A percentile compares a stretch with the other conserved stretches of the same genome.
These are phyloP conservation scores for Aurelia sp. DNA, from an alignment of 30 jellyfish, hydroid and myxozoan species.

Conservation along the genomic window DNA sequence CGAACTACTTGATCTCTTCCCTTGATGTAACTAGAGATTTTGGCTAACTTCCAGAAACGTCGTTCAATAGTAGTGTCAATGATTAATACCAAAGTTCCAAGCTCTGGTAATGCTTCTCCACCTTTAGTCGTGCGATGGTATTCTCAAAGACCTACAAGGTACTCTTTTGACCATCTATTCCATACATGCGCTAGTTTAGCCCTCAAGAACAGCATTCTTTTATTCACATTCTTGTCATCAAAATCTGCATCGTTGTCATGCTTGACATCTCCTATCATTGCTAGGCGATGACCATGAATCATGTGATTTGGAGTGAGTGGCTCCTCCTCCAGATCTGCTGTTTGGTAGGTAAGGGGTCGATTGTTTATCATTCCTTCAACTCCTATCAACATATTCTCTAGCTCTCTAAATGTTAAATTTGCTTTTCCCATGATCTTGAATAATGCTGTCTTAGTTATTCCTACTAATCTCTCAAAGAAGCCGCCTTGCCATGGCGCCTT, in stretches of 20 bases:
- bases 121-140: constrained; percentile 34
- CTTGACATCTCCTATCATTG: constrained; percentile 50
- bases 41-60: constrained; percentile 46
- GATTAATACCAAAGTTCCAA: constrained; percentile 41
- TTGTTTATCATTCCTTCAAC: background rate
- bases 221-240: constrained; percentile 31
- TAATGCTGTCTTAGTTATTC: constrained; percentile 33
- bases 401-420: constrained; percentile 26
- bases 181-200: too few species aligned
- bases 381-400: constrained; percentile 22
- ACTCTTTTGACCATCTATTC: too few species aligned
- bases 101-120: constrained; percentile 9
- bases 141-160: background rate
- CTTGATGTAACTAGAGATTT: constrained; percentile 29
- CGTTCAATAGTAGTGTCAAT: constrained; percentile 35
- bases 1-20: constrained; percentile 39
- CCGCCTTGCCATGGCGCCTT: constrained; percentile 45
- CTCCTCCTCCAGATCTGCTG: constrained; percentile 20
- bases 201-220: constrained; percentile 1
- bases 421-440: constrained; percentile 45
- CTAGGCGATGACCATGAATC: constrained; percentile 30
- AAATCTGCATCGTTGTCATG: constrained; percentile 42
- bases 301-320: constrained; percentile 39
- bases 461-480: constrained; percentile 26
- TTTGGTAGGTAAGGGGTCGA: constrained; percentile 36